phyloP scores from a whole-genome alignment of 2,888 invertebrate genomes.

The Antitype chi region DNA sequence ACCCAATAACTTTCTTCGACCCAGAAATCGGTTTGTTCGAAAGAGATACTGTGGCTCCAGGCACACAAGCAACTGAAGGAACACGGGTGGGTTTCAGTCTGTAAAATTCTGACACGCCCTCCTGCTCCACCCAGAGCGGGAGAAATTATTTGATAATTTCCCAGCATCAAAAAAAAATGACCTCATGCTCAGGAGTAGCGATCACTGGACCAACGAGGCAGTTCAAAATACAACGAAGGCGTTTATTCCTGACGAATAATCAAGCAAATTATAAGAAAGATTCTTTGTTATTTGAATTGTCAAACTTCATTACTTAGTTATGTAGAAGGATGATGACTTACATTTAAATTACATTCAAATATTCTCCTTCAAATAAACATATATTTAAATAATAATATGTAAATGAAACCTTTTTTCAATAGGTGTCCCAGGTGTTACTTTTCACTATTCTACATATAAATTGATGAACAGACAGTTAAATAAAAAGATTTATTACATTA shows the following conservation, averaged over 20 bases:
- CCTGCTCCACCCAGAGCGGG: no score
- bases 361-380: background rate
- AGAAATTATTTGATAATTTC: no score
- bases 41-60: no score
- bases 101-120: no score
- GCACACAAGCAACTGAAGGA: no score
- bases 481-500: background rate
- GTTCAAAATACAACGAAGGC: slow-evolving; percentile 4
- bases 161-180: no score
- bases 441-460: background rate
- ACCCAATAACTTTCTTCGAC: no score
- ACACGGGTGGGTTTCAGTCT: no score
- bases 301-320: background rate
- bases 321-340: background rate
- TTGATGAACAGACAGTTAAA: background rate
- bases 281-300: background rate
- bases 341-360: slow-evolving; percentile 9
- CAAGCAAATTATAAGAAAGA: background rate
- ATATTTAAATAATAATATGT: slow-evolving; percentile 8
- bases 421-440: background rate
- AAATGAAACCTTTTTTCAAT: slow-evolving; percentile 6
- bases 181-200: no score
- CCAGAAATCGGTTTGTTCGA: no score
- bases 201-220: no score
- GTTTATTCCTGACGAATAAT: slow-evolving; percentile 1